Evolutionary conservation across 2,797 vertebrate species (phyloP).

Genomic region (Gila robusta): DNA sequence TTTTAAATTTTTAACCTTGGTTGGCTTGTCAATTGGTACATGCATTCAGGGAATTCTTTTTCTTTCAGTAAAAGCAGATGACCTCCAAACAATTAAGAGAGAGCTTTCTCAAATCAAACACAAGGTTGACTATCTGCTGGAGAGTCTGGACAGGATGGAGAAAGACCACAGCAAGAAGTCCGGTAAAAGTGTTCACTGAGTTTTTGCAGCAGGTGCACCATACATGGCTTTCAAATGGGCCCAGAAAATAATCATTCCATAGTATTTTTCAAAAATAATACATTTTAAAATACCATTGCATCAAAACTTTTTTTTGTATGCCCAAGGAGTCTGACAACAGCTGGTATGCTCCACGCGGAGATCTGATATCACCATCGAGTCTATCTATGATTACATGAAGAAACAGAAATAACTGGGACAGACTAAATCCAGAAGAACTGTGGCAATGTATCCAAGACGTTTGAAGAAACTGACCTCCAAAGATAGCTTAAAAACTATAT

Average conservation of each 20-base stretch:
- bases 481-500: too few species aligned
- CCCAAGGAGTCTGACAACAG: too few species aligned
- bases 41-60: background rate
- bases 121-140: constrained; percentile 89
- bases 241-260: background rate
- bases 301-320: background rate
- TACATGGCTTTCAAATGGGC: background rate
- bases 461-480: too few species aligned
- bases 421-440: too few species aligned
- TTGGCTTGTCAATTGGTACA: background rate
- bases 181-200: constrained; percentile 20
- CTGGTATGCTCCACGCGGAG: too few species aligned
- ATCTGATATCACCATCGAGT: too few species aligned
- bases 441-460: too few species aligned
- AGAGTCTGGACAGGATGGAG: constrained; percentile 89
- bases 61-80: constrained; percentile 85
- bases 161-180: constrained; percentile 87
- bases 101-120: constrained; percentile 91
- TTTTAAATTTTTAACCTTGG: background rate
- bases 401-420: too few species aligned
- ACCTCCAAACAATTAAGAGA: constrained; percentile 88
- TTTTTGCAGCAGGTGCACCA: background rate
- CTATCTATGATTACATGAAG: too few species aligned
- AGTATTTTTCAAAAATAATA: background rate
- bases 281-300: background rate